Evolutionary conservation across 2,113 vertebrate species (phyloP).

Genomic region (Pluvialis apricaria): DNA sequence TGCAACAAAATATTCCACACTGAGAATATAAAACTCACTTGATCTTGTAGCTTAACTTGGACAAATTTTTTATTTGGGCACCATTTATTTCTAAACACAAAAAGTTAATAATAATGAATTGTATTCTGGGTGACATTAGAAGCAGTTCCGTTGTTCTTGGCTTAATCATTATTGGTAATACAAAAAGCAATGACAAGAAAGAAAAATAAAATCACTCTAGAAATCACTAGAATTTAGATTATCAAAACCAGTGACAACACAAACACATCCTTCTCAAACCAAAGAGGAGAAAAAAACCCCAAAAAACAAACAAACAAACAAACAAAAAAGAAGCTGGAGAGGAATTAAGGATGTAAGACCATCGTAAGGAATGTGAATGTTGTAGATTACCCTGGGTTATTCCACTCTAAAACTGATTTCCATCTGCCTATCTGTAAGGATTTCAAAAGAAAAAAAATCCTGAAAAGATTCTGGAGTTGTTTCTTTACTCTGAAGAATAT

Average conservation of each 20-base stretch:
- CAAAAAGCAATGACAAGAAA: neutral
- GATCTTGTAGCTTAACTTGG: neutral
- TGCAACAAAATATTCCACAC: neutral
- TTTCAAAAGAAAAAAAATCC: neutral
- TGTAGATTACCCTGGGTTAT: neutral
- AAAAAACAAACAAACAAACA: no score
- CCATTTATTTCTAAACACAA: neutral
- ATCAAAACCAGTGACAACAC: neutral
- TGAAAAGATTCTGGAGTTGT: neutral
- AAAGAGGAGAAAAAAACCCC: no score
- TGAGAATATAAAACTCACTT: neutral
- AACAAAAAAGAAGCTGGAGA: neutral
- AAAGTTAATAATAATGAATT: neutral
- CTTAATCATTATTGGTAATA: neutral
- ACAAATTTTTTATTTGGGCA: neutral
- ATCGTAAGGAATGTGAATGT: neutral
- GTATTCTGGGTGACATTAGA: neutral
- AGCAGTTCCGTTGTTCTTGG: neutral
- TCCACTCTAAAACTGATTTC: neutral
- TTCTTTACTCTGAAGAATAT: neutral
- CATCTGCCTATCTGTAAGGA: neutral
- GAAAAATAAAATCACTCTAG: neutral
- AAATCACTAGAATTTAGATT: neutral
- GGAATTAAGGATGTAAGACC: neutral
- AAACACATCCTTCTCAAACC: neutral